These are phyloP conservation scores for Acrocephalus scirpaceus DNA, from an alignment of 2,797 vertebrate species.

Conservation along the genomic window DNA sequence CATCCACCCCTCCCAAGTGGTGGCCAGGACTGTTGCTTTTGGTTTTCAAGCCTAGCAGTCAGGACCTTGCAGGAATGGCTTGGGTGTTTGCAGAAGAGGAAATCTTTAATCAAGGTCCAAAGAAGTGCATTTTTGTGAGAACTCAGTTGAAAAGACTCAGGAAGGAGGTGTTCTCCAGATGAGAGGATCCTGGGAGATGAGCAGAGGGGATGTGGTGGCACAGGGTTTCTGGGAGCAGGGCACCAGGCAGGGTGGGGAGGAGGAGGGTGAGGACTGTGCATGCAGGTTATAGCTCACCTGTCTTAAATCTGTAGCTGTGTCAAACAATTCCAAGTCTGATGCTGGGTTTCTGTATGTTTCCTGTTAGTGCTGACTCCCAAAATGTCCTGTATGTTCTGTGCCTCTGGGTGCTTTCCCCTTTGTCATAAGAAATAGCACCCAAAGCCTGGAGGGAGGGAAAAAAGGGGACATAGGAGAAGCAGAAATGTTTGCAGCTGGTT, in stretches of 20 bases:
- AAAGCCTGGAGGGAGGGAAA: not conserved
- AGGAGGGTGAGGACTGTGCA: not conserved
- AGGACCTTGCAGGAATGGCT: not conserved
- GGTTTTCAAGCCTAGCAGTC: not conserved
- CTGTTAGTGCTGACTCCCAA: not conserved
- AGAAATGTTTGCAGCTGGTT: not conserved
- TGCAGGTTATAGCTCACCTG: not conserved
- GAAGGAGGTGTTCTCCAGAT: accelerated
- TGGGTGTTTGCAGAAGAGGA: not conserved
- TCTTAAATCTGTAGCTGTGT: not conserved
- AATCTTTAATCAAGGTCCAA: not conserved
- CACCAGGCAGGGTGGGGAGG: not conserved
- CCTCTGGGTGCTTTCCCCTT: not conserved
- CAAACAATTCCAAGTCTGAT: not conserved
- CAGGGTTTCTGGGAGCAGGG: not conserved
- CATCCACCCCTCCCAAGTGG: not conserved
- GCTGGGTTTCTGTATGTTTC: not conserved
- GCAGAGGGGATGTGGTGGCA: not conserved
- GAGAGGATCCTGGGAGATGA: not conserved
- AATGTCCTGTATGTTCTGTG: not conserved
- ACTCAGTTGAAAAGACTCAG: not conserved
- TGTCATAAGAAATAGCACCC: not conserved
- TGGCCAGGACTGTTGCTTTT: not conserved
- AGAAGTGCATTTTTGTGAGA: not conserved
- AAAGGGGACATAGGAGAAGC: not conserved